Conservation (phyloP, 2,888 invertebrate genomes). For the Pyralis farinalis region DNA sequence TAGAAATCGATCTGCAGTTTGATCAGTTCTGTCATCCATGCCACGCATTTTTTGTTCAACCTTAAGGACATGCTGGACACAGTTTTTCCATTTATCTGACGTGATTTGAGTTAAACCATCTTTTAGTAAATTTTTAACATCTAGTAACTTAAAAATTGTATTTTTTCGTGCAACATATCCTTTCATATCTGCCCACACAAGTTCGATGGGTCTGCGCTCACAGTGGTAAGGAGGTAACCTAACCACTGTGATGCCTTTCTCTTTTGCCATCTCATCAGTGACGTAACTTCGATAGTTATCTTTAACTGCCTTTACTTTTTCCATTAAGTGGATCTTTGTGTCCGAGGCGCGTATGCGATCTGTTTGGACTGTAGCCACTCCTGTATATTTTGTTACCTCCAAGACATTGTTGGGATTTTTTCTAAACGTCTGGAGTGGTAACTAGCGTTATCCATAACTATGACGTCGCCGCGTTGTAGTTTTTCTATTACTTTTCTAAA, state of each 20-base stretch:
- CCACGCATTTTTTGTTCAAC: background rate
- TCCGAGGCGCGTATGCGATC: slow-evolving; percentile 6
- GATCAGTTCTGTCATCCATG: too few species aligned
- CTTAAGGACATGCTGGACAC: background rate
- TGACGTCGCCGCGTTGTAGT: slow-evolving; percentile 17
- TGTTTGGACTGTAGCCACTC: slow-evolving; percentile 10
- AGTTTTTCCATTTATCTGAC: background rate
- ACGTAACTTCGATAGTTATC: slow-evolving; percentile 11
- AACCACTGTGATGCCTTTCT: slow-evolving; percentile 8
- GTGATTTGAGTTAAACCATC: background rate
- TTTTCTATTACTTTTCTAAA: slow-evolving; percentile 19
- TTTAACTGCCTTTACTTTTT: slow-evolving; percentile 10
- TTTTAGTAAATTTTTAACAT: background rate
- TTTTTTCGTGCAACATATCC: background rate
- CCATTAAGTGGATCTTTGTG: slow-evolving; percentile 4
- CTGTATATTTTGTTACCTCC: slow-evolving; percentile 1
- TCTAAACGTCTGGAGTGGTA: slow-evolving; percentile 12
- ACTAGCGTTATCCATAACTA: slow-evolving; percentile 20
- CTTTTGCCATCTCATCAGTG: slow-evolving; percentile 18
- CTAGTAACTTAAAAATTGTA: background rate
- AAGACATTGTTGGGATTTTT: background rate
- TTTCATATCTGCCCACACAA: slow-evolving; percentile 13
- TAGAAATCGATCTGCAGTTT: too few species aligned
- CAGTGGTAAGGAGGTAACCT: slow-evolving; percentile 18
- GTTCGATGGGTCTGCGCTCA: slow-evolving; percentile 17